Base-by-base conservation (phyloP, 2,888 invertebrate genomes). In the Fabriciana adippe region DNA sequence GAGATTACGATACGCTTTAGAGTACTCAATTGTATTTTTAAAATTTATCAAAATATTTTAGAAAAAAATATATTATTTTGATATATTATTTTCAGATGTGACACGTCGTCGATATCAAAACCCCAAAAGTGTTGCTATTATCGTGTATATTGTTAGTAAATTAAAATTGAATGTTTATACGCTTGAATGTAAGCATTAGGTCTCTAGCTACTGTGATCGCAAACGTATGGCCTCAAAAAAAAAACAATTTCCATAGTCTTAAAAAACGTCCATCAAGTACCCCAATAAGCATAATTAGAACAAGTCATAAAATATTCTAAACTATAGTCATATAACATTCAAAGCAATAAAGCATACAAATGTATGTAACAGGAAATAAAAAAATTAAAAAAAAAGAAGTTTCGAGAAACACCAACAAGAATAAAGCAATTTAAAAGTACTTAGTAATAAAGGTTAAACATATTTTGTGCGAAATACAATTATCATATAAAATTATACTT, bases 1-100 rank as follows among this genome's bases (percentile, higher is more conserved):
- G 80, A 60, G 55, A 64, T 48, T 64, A 85, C 77, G 75, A 64
- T 80, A 83, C 74, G 75, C 81, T 82, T 75, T 83, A 82, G 81
- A 35, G 35, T 55, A 55, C 55, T 55, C 16, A 6, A 35, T 16
- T 55, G 14, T 51, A 21, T 45, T 45, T 47, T 57, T 47, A 8
- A 26, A 15, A 57, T 31, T n/a, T 35, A 57, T 18, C 45, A 21
- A 57, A 6, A 47, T 18, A 47, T 45, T 14, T 15, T 0, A 48
- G n/a, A 55, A 21, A 53, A 53, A 15, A 13, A 26, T 1, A 53
- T 6, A 6, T 1, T 11, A 26, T 21, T 21, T 53, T 18, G 13
- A 53, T 13, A 13, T 53, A 13, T 56, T 56, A 3, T 45, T 21
- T 31, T 14, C 13, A 50, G 50, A 13, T 6, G 14, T 14, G 8